A percentile compares a stretch with the other conserved stretches of the same genome.
These are phyloP conservation scores for Oxyruncus cristatus DNA, from an alignment of 2,113 vertebrate genomes.

Conservation along the genomic window DNA sequence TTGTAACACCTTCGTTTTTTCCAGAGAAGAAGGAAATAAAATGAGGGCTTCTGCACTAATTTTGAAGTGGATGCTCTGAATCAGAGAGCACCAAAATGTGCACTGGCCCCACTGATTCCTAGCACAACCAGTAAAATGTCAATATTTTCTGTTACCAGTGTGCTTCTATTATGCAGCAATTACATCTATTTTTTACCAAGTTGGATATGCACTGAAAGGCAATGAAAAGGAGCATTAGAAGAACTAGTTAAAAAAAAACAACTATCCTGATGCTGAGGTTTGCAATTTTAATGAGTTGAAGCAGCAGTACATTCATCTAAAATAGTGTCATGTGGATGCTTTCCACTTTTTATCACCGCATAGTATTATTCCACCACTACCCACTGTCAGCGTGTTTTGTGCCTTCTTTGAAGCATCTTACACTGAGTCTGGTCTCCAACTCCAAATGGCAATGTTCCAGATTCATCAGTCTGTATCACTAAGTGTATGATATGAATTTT, in stretches of 20 bases:
- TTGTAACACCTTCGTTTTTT: not conserved
- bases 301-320: not conserved
- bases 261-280: not conserved
- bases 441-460: not conserved
- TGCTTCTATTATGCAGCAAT: not conserved
- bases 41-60: not conserved
- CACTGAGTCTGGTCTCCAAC: conserved; percentile 5
- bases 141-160: not conserved
- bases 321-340: not conserved
- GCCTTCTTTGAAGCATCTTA: not conserved
- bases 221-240: not conserved
- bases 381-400: not conserved
- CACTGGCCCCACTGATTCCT: not conserved
- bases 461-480: conserved; percentile 35
- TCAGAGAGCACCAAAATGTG: not conserved
- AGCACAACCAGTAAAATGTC: not conserved
- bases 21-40: not conserved
- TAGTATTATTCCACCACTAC: not conserved
- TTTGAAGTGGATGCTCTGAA: not conserved
- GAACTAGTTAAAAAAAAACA: not conserved
- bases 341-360: not conserved
- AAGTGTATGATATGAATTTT: conserved; percentile 64
- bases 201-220: not conserved
- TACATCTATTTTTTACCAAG: not conserved
- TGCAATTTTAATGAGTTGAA: not conserved